Conservation (phyloP, 2,797 vertebrate species). For the Xenops minutus region DNA sequence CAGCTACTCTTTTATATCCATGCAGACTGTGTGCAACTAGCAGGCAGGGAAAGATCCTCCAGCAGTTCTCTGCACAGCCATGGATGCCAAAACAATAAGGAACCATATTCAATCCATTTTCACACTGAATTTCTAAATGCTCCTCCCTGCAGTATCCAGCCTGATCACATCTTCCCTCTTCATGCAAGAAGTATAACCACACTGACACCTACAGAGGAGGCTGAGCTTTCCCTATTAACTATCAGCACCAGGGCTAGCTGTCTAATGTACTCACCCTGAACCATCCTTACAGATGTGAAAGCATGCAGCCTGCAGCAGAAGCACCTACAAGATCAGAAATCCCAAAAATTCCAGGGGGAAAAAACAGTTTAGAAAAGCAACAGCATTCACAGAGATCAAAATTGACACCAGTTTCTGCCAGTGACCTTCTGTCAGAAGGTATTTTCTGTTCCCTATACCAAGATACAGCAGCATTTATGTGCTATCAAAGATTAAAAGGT, state of each 20-base stretch:
- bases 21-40: not conserved
- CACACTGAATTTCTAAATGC: not conserved
- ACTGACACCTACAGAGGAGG: not conserved
- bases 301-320: not conserved
- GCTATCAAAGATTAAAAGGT: not conserved
- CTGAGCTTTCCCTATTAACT: not conserved
- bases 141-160: not conserved
- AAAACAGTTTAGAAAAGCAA: not conserved
- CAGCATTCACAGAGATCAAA: not conserved
- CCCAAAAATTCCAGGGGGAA: not conserved
- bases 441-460: not conserved
- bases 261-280: not conserved
- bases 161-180: not conserved
- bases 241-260: not conserved
- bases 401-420: not conserved
- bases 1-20: fast-evolving
- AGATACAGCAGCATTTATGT: not conserved
- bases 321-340: not conserved
- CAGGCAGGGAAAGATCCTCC: not conserved
- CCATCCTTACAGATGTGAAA: fast-evolving
- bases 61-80: not conserved
- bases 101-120: not conserved
- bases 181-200: not conserved
- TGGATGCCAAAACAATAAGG: not conserved
- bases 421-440: not conserved